A percentile compares a stretch with the other conserved stretches of the same genome.
These are phyloP conservation scores for Pristionchus exspectatus DNA, from an alignment of 2,888 invertebrate genomes.

Conservation along the genomic window DNA sequence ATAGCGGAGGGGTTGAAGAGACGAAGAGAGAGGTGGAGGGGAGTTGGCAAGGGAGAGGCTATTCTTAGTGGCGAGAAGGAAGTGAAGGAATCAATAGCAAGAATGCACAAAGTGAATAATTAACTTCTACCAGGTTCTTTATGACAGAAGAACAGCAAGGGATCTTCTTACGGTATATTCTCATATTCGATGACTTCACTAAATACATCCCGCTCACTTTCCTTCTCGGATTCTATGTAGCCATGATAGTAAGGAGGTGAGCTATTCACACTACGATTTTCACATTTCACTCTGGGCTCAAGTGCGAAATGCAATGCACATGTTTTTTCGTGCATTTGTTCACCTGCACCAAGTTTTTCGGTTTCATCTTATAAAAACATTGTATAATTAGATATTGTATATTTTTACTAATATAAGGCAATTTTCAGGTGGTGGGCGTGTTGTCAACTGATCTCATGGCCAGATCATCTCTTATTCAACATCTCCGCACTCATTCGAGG, in stretches of 20 bases:
- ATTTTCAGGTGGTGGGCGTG: constrained; percentile 73
- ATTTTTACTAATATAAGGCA: background rate
- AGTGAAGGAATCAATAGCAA: constrained; percentile 1
- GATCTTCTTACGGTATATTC: constrained; percentile 59
- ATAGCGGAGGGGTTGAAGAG: background rate
- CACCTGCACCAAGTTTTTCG: background rate
- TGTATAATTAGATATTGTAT: background rate
- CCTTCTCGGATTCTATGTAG: constrained; percentile 73
- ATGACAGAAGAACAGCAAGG: constrained; percentile 67
- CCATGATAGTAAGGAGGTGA: constrained; percentile 71
- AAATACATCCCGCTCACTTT: constrained; percentile 73
- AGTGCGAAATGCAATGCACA: background rate
- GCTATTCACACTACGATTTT: background rate
- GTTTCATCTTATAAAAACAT: background rate
- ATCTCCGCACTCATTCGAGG: constrained; percentile 72
- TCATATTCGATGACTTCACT: constrained; percentile 69
- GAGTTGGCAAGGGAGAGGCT: constrained; percentile 26
- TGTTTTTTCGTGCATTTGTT: no score
- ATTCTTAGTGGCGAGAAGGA: constrained; percentile 9
- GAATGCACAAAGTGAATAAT: constrained; percentile 9
- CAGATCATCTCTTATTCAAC: constrained; percentile 72
- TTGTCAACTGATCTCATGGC: constrained; percentile 74
- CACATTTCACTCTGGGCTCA: background rate
- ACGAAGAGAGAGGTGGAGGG: background rate
- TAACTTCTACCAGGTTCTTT: constrained; percentile 63